Conservation (phyloP, 2,888 invertebrate genomes). For the Neocrepidodera transversa region DNA sequence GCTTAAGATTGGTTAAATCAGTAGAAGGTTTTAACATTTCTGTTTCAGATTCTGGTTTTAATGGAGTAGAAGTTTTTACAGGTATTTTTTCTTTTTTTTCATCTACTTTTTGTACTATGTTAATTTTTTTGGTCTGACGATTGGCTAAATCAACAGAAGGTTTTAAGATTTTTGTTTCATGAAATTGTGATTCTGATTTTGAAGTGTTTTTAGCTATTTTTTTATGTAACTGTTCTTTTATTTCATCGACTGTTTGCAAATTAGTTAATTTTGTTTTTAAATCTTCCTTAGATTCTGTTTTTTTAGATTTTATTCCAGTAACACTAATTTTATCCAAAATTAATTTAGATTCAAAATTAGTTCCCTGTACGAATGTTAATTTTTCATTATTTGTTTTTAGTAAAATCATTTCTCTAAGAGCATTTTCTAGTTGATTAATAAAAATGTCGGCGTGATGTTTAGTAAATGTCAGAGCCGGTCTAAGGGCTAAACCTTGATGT, state of each 20-base stretch:
- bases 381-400: constrained; percentile 10
- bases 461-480: constrained; percentile 88
- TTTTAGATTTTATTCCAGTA: background rate
- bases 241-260: background rate
- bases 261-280: background rate
- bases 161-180: too few species aligned
- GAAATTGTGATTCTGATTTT: too few species aligned
- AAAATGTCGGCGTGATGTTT: constrained; percentile 88
- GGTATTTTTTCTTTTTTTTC: too few species aligned
- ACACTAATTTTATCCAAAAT: background rate
- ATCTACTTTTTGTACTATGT: too few species aligned
- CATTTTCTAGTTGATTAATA: constrained; percentile 77
- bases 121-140: too few species aligned
- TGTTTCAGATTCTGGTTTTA: too few species aligned
- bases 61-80: too few species aligned
- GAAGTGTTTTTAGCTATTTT: too few species aligned
- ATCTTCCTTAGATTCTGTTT: background rate
- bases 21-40: too few species aligned
- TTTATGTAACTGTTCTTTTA: too few species aligned
- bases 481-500: constrained; percentile 75
- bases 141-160: too few species aligned
- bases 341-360: background rate
- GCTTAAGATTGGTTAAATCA: too few species aligned
- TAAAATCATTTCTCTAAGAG: constrained; percentile 64
- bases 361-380: background rate